These are phyloP conservation scores for Peromyscus polionotus DNA, from an alignment of 2,113 vertebrate genomes.

Conservation along the genomic window DNA sequence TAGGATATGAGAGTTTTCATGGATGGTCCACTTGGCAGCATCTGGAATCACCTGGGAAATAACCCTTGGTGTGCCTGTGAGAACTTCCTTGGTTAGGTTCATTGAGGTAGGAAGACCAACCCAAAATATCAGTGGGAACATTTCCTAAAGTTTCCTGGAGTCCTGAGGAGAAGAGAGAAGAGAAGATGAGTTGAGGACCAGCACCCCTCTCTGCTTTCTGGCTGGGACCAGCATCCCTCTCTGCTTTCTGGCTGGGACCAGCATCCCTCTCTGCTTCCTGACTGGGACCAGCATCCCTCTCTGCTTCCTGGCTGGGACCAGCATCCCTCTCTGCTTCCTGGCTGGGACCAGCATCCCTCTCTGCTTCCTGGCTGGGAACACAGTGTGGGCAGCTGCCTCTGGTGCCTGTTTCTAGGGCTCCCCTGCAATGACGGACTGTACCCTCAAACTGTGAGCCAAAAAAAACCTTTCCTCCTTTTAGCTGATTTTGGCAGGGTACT, in stretches of 20 bases:
- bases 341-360: no score
- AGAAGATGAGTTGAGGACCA: background rate
- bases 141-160: background rate
- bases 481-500: background rate
- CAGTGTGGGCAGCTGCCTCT: background rate
- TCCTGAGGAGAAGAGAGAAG: background rate
- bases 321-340: background rate
- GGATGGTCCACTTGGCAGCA: background rate
- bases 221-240: no score
- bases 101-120: background rate
- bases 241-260: background rate
- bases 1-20: background rate
- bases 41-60: background rate
- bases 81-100: background rate
- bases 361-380: background rate
- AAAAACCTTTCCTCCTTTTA: background rate
- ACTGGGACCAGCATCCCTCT: no score
- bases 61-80: background rate
- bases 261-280: no score
- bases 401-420: background rate
- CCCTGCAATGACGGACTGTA: background rate
- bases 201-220: background rate
- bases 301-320: background rate
- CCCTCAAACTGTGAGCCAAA: background rate
- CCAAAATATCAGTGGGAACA: background rate